Evolutionary conservation across 1,140 invertebrate genomes (phyloP), one percentile per base, ranked within the genome.

Genomic region (Drosophila parabipectinata): DNA sequence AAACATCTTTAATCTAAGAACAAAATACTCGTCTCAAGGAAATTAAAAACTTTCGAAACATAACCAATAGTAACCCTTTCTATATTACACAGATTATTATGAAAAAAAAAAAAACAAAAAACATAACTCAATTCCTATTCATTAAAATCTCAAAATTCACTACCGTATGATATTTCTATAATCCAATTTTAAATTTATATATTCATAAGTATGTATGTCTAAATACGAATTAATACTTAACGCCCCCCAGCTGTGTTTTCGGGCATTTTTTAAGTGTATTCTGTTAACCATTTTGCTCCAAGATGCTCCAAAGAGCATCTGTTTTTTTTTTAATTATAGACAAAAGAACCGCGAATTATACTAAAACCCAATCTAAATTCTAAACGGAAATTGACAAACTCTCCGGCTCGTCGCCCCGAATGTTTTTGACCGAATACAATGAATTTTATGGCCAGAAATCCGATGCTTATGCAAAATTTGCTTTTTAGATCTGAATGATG

Each of bases 291-390:
- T 74, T 75, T 74, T 76, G 30, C 44, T 32, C 32, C 62, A 63
- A 51, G 55, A 59, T 75, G 51, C 61, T 56, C 63, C 26, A 26
- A 32, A 69, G 12, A 37, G 34, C 34, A 37, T 37, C 34, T n/a
- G 34, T 4, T 1, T 37, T 9, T 37, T 37, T 57, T 51, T 76
- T 61, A 76, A 76, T 75, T 59, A 75, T 72, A 53, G 24, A 53
- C 55, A 75, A 64, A 63, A 74, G 39, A 28, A 58, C 44, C 28
- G 61, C 41, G 41, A 68, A 57, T 60, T 64, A 44, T 77, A 72
- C 47, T 88, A 88, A 88, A 84, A 83, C 56, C 56, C 72, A 88
- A 88, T 89, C 72, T 72, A 87, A 83, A 88, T 88, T 88, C 79
- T 88, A 82, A 88, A 79, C 83, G 83, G 83, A 88, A 88, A 88